Evolutionary conservation across 2,113 vertebrate species (phyloP), one percentile per base, ranked within the genome.

Genomic region (Toxotes jaculatrix): DNA sequence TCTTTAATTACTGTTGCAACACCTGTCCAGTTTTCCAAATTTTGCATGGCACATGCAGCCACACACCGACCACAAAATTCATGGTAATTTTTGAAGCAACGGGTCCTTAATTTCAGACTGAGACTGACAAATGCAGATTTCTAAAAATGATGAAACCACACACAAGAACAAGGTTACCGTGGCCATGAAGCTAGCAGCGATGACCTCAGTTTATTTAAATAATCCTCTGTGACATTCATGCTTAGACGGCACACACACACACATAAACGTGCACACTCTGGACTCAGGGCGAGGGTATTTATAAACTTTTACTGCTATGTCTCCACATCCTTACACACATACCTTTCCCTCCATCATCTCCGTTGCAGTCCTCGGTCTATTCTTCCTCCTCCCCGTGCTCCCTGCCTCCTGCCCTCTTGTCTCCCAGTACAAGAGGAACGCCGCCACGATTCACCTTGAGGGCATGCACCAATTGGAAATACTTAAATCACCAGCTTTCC

Each of bases 131-230:
- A 40, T 40, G 38, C 38, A 36, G 36, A 36, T 36, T 36, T 36
- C 36, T 36, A 27, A 27, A 27, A 27, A 27, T 27, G 27, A 27
- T 27, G 27, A 27, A 27, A 27, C 27, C 27, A 27, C 27, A 78
- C 45, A 78, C 32, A 79, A 57, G 57, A 62, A 82, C 74, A 80
- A 70, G 79, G 87, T 82, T 82, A 79, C 14, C 13, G 64, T 76
- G 77, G 71, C 42, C 10, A 55, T 40, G 55, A 80, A 43, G 86
- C 83, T 68, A 13, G 59, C 59, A 77, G 83, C 75, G 0, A 65
- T 89, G 85, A 88, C 86, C 87, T 90, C 80, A 36, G 72, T 80
- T 86, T 78, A 85, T 90, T 90, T 90, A 82, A 87, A 90, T 87
- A 74, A 89, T 71, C 80, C 73, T 71, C 66, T 67, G 67, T 83